Evolutionary conservation across 2,113 vertebrate species (phyloP).

Genomic region (Apus apus): DNA sequence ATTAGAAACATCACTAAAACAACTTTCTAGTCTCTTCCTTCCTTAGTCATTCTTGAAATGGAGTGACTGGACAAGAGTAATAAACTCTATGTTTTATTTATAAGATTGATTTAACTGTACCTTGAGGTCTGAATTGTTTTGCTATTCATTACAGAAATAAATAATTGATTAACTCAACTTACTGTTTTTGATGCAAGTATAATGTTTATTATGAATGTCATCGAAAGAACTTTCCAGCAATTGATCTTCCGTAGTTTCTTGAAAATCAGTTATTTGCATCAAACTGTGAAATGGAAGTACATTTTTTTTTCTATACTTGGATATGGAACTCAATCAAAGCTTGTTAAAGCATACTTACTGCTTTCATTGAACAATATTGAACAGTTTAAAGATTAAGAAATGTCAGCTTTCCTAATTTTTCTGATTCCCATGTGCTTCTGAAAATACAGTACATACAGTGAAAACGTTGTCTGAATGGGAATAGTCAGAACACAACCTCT

Average conservation of each 20-base stretch:
- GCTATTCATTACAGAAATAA: neutral
- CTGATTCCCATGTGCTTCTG: neutral
- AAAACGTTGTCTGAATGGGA: neutral
- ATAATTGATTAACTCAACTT: neutral
- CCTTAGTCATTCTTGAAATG: neutral
- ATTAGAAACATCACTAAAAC: neutral
- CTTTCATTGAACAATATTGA: neutral
- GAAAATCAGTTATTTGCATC: neutral
- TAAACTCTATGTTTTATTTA: neutral
- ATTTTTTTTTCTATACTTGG: neutral
- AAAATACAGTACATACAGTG: neutral
- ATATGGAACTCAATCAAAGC: neutral
- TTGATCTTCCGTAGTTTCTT: neutral
- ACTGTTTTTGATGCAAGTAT: neutral
- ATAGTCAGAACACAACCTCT: neutral
- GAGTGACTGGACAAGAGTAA: neutral
- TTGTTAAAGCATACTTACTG: neutral
- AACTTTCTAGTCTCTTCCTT: neutral
- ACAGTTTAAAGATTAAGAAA: neutral
- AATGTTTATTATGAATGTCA: neutral
- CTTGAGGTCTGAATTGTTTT: neutral
- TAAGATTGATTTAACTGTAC: neutral
- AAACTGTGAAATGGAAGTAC: neutral
- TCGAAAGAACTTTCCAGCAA: neutral
- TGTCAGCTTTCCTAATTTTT: neutral